phyloP scores from a whole-genome alignment of 2,888 invertebrate genomes.

The Drosophila lacicola region DNA sequence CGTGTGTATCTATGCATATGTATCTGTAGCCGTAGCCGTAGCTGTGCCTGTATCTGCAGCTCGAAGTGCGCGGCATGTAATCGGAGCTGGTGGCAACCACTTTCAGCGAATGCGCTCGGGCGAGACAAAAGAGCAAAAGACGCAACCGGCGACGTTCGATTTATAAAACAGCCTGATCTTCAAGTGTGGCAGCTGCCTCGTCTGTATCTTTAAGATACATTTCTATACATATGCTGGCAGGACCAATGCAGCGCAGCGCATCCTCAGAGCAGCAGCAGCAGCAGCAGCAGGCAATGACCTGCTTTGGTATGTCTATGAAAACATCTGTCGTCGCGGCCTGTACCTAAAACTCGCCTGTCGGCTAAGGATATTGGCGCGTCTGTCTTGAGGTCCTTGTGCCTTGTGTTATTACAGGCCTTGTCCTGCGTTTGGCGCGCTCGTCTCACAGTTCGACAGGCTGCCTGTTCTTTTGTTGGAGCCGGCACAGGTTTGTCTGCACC shows the following conservation, averaged over 20 bases:
- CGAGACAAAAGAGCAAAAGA: slow-evolving; percentile 41
- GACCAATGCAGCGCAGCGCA: slow-evolving; percentile 65
- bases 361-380: slow-evolving; percentile 59
- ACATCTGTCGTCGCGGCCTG: slow-evolving; percentile 60
- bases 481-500: slow-evolving; percentile 62
- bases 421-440: slow-evolving; percentile 60
- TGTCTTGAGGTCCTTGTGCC: slow-evolving; percentile 24
- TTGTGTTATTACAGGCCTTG: slow-evolving; percentile 61
- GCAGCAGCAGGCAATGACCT: slow-evolving; percentile 70
- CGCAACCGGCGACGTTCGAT: slow-evolving; percentile 48
- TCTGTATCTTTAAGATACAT: slow-evolving; percentile 66
- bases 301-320: slow-evolving; percentile 64
- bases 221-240: slow-evolving; percentile 56
- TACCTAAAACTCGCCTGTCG: slow-evolving; percentile 10
- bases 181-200: slow-evolving; percentile 71
- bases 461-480: slow-evolving; percentile 50
- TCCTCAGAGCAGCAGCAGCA: slow-evolving; percentile 48
- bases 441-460: slow-evolving; percentile 41
- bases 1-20: slow-evolving; percentile 18
- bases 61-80: slow-evolving; percentile 61
- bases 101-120: slow-evolving; percentile 49
- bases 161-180: slow-evolving; percentile 51
- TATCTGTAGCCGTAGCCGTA: slow-evolving; percentile 7
- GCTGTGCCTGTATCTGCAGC: slow-evolving; percentile 25
- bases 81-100: slow-evolving; percentile 65